Conservation (phyloP, 2,797 vertebrate species). For the Premnoplex brunnescens region DNA sequence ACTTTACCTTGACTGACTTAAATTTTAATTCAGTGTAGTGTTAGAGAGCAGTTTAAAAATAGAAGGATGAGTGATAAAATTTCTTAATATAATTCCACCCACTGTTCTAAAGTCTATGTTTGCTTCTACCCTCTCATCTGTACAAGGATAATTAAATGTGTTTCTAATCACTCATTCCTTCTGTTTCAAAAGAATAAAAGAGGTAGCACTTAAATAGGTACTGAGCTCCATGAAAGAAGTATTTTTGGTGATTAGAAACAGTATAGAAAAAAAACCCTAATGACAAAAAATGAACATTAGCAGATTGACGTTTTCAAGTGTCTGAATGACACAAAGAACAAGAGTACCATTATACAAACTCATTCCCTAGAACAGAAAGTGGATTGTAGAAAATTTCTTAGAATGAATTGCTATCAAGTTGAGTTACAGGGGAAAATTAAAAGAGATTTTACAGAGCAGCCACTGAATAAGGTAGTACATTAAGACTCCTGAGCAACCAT, state of each 20-base stretch:
- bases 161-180: conserved; percentile 19
- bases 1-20: neutral
- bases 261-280: neutral
- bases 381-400: conserved; percentile 22
- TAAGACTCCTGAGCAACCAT: neutral
- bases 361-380: conserved; percentile 23
- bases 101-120: neutral
- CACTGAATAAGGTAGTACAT: neutral
- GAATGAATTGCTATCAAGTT: conserved; percentile 17
- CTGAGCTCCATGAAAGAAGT: neutral
- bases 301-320: conserved; percentile 14
- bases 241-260: neutral
- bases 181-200: conserved; percentile 18
- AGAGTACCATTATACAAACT: conserved; percentile 12
- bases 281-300: conserved; percentile 10
- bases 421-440: conserved; percentile 3
- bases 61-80: neutral
- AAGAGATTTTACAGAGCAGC: conserved; percentile 18
- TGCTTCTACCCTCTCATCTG: neutral
- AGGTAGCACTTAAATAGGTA: neutral
- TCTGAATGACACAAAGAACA: conserved; percentile 35
- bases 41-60: neutral
- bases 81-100: neutral
- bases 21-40: neutral
- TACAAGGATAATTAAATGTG: conserved; percentile 15